Conservation (phyloP, 2,797 vertebrate species). For the Danio kyathit region DNA sequence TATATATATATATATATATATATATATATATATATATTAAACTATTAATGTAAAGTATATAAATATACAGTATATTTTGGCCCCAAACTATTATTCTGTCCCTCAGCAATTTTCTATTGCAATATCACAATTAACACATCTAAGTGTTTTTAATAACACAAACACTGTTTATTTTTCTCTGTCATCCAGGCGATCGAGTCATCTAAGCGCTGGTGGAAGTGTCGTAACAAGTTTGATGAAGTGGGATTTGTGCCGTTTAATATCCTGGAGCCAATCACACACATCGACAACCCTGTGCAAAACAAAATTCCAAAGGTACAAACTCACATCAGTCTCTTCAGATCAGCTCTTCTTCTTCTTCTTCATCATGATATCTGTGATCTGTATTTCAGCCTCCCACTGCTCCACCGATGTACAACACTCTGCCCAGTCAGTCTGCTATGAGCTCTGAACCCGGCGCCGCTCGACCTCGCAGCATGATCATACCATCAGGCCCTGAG, state of each 20-base stretch:
- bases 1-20: no score
- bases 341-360: constrained; percentile 12
- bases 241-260: constrained; percentile 91
- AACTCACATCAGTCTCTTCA: constrained; percentile 2
- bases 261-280: constrained; percentile 82
- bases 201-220: constrained; percentile 93
- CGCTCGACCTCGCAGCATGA: constrained; percentile 65
- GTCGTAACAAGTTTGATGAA: constrained; percentile 83
- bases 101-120: no score
- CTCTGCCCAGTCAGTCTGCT: constrained; percentile 63
- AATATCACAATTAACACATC: no score
- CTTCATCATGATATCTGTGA: constrained; percentile 22
- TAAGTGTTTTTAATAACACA: background rate
- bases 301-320: constrained; percentile 69
- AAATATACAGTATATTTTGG: no score
- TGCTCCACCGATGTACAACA: constrained; percentile 62
- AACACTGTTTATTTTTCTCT: background rate
- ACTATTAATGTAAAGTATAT: no score
- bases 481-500: constrained; percentile 63
- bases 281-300: constrained; percentile 66
- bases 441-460: constrained; percentile 46
- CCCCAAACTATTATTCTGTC: no score
- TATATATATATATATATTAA: no score
- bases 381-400: constrained; percentile 66
- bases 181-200: constrained; percentile 85